Base-by-base conservation (phyloP, 2,797 vertebrate genomes). In the Vultur gryphus region DNA sequence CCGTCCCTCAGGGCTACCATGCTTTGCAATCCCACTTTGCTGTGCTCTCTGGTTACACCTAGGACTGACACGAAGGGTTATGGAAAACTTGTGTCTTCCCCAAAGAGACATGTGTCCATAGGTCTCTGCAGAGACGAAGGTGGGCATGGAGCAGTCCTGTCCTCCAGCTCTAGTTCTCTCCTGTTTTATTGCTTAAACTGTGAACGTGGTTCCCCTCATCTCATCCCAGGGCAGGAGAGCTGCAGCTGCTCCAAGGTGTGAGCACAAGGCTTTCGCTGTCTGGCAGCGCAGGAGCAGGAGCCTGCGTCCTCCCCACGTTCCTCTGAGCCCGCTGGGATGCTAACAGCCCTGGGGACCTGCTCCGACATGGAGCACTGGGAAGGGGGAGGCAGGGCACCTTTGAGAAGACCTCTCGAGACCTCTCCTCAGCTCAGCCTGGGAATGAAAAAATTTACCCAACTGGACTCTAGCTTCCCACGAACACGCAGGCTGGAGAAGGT, bases 281-380 rank as follows among this genome's bases (percentile, higher is more conserved):
- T 3, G 3, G 64, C 66, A 75, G 44, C 2, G 2, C 0, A 1
- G 61, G 29, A 86, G 67, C 11, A 64, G 37, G 9, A 85, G 35
- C 13, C 31, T 44, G n/a, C 0, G 0, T 61, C 58, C 33, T 89
- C n/a, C 49, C 81, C 18, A 0, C 0, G 0, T 35, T 59, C 44
- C 31, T 58, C 73, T 41, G 58, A 49, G 61, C 61, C 52, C 21
- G 3, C 33, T 26, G 62, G 24, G 12, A 33, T 69, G 37, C 16
- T n/a, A 13, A 21, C 26, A 43, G 49, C 20, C 23, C 54, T 7
- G 3, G 17, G 21, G 13, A 71, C 41, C 52, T 0, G 0, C 44
- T 35, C 5, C 0, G 0, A 3, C 4, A 8, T 3, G 18, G 19
- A 57, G 26, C 7, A 7, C 23, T 0, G 4, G 24, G 44, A 26